A percentile compares a stretch with the other conserved stretches of the same genome.
Conservation (phyloP, 2,113 vertebrate genomes). For the Carassius auratus region DNA sequence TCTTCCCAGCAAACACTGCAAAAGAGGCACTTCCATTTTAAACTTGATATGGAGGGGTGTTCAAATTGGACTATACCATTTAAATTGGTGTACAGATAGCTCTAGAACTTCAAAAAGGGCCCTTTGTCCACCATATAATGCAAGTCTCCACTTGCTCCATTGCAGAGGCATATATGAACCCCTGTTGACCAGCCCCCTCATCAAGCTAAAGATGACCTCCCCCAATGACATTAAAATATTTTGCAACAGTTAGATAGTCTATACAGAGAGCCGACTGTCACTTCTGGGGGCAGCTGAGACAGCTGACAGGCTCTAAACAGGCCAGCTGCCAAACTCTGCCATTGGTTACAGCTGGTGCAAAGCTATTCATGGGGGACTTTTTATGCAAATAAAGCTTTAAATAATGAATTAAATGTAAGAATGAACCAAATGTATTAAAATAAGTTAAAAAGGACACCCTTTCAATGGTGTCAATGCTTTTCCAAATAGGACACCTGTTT, state of each 20-base stretch:
- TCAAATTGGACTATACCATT: constrained; percentile 66
- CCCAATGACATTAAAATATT: constrained; percentile 69
- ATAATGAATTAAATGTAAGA: constrained; percentile 34
- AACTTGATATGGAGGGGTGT: constrained; percentile 77
- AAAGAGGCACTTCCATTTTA: constrained; percentile 79
- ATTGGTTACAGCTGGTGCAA: constrained; percentile 53
- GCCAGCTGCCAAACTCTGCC: constrained; percentile 53
- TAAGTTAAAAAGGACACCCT: constrained; percentile 53
- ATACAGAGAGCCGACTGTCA: constrained; percentile 57
- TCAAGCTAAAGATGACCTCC: constrained; percentile 55
- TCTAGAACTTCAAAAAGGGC: constrained; percentile 51
- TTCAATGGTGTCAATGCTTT: constrained; percentile 64
- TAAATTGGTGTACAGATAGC: constrained; percentile 48
- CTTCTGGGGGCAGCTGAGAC: constrained; percentile 62
- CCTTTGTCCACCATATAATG: constrained; percentile 3
- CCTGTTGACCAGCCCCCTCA: constrained; percentile 58
- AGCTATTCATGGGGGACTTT: constrained; percentile 30
- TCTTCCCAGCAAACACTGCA: constrained; percentile 85
- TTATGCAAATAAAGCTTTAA: constrained; percentile 29
- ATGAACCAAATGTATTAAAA: constrained; percentile 42
- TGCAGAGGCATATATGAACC: constrained; percentile 45
- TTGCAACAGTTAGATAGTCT: constrained; percentile 63
- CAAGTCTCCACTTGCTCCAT: constrained; percentile 53
- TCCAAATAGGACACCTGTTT: constrained; percentile 54
- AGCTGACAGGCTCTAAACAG: constrained; percentile 20